Percentiles rank a stretch among this genome's conserved stretches.
Evolutionary conservation across 2,113 vertebrate species (phyloP).

Genomic region (Astatotilapia flaviijosephi): DNA sequence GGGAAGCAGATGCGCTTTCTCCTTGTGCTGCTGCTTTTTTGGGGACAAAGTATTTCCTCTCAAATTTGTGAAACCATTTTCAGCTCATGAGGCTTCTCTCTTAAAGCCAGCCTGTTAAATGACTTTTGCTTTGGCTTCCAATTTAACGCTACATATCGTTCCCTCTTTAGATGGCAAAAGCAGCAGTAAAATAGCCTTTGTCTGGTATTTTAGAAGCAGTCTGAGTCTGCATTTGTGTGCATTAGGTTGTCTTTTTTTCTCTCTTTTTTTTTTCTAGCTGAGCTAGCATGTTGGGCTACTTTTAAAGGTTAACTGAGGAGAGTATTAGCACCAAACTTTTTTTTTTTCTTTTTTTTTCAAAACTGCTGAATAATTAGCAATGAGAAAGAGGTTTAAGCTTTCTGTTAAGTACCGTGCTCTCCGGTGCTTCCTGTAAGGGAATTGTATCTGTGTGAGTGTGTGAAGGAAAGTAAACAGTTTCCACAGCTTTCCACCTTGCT

Average conservation of each 20-base stretch:
- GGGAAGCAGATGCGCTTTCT: neutral
- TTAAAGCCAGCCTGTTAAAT: conserved; percentile 51
- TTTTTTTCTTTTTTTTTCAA: neutral
- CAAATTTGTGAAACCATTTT: conserved; percentile 42
- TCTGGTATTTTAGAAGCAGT: conserved; percentile 24
- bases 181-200: conserved; percentile 30
- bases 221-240: conserved; percentile 48
- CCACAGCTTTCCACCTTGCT: neutral
- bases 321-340: neutral
- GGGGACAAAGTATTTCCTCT: neutral
- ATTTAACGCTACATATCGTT: conserved; percentile 60
- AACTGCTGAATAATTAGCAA: conserved; percentile 22
- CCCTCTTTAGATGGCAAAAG: conserved; percentile 30
- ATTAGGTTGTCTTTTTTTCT: neutral
- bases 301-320: conserved; percentile 13
- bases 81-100: conserved; percentile 34
- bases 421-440: neutral
- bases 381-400: neutral
- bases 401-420: neutral
- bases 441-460: neutral
- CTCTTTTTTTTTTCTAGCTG: neutral
- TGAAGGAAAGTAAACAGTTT: neutral
- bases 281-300: conserved; percentile 21
- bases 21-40: neutral
- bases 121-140: too few species aligned